Percentiles rank a stretch among this genome's conserved stretches.
Evolutionary conservation across 2,797 vertebrate genomes (phyloP).

Genomic region (Ctenopoma multispine): DNA sequence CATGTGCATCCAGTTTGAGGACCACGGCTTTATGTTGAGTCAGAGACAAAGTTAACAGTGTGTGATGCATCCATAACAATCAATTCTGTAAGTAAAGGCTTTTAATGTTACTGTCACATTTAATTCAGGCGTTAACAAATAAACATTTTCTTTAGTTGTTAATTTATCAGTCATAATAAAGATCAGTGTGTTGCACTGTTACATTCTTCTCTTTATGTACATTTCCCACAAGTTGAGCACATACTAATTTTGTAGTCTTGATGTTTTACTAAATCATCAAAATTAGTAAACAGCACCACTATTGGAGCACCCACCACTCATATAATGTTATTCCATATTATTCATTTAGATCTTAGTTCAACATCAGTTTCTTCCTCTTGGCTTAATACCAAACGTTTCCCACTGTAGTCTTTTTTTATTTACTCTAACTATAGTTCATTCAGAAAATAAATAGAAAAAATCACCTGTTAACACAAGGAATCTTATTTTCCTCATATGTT

Average conservation of each 20-base stretch:
- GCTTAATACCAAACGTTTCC: neutral
- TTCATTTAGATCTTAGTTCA: conserved; percentile 32
- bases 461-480: neutral
- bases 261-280: conserved; percentile 16
- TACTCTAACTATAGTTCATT: conserved; percentile 7
- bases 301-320: neutral
- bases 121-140: neutral
- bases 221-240: neutral
- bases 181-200: conserved; percentile 20
- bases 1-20: neutral
- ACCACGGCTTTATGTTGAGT: neutral
- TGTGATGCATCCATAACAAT: neutral
- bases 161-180: neutral
- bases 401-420: neutral
- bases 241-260: neutral
- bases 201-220: conserved; percentile 7
- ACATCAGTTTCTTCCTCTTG: neutral
- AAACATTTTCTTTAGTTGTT: neutral
- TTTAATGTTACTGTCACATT: neutral
- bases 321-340: neutral
- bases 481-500: neutral
- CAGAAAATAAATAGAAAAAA: conserved; percentile 23
- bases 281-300: conserved; percentile 21
- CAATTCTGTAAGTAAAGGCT: neutral
- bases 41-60: neutral